These are phyloP conservation scores for Phylloscopus whistleri DNA, from an alignment of 2,113 vertebrate species.

Conservation along the genomic window DNA sequence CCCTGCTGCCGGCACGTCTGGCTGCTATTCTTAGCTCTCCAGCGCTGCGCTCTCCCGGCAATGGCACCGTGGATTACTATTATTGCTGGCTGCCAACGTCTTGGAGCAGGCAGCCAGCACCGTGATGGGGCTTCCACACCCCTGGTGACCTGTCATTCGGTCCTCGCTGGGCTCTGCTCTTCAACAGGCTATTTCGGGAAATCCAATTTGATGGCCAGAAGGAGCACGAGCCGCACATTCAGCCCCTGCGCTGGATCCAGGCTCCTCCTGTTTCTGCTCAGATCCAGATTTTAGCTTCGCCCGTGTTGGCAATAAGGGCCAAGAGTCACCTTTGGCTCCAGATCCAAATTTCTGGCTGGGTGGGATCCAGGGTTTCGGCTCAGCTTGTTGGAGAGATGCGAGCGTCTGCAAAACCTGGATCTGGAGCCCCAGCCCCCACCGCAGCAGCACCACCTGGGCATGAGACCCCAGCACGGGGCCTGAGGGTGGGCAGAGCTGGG, in stretches of 20 bases:
- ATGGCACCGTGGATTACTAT: constrained; percentile 29
- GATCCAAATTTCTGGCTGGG: constrained; percentile 43
- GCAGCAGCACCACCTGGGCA: not conserved
- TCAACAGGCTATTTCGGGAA: constrained; percentile 55
- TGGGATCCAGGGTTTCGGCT: constrained; percentile 34
- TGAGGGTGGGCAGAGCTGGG: not conserved
- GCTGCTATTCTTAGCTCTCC: constrained; percentile 53
- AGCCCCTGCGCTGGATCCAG: not conserved
- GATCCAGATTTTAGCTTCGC: constrained; percentile 1
- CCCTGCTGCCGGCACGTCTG: constrained; percentile 11
- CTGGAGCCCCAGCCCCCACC: not conserved
- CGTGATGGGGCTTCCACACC: constrained; percentile 40
- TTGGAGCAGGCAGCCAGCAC: constrained; percentile 40
- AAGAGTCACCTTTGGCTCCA: constrained; percentile 62
- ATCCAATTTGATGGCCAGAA: constrained; percentile 16
- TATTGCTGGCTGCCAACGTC: constrained; percentile 36
- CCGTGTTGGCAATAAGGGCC: not conserved
- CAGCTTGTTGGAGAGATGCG: not conserved
- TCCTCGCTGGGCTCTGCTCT: not conserved
- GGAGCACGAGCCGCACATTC: not conserved
- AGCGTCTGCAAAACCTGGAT: constrained; percentile 48
- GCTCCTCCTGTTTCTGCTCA: not conserved
- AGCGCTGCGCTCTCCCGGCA: not conserved
- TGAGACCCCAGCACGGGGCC: not conserved
- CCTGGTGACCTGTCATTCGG: constrained; percentile 43